Evolutionary conservation across 2,797 vertebrate genomes (phyloP).

Genomic region (Danio aesculapii): DNA sequence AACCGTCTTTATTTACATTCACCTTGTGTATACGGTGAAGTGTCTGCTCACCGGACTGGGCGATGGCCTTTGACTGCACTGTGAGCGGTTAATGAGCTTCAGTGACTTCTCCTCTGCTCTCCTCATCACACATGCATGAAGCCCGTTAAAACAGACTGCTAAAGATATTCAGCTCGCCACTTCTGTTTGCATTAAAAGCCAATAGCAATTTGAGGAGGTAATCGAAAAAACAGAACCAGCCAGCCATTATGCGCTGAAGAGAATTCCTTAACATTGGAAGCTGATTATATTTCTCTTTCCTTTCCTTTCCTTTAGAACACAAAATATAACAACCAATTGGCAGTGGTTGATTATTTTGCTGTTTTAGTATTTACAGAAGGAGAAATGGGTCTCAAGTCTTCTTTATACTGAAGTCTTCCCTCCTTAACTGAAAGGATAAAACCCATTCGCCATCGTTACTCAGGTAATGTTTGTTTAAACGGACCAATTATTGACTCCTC

Average conservation of each 20-base stretch:
- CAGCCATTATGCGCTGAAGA: slow-evolving; percentile 2
- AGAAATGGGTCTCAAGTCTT: neutral
- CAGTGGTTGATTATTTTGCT: neutral
- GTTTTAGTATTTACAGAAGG: neutral
- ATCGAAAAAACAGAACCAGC: slow-evolving; percentile 51
- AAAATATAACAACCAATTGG: slow-evolving; percentile 5
- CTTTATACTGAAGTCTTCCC: neutral
- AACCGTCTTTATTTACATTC: slow-evolving; percentile 44
- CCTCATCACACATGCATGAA: slow-evolving; percentile 54
- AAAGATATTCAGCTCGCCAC: slow-evolving; percentile 48
- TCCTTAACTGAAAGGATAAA: slow-evolving; percentile 44
- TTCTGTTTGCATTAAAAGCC: slow-evolving; percentile 59
- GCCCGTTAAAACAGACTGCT: slow-evolving; percentile 55
- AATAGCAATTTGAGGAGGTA: slow-evolving; percentile 48
- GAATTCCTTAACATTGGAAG: neutral
- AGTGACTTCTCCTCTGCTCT: slow-evolving; percentile 45
- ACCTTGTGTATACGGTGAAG: slow-evolving; percentile 29
- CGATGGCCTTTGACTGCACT: slow-evolving; percentile 45
- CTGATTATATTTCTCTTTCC: neutral
- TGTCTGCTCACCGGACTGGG: slow-evolving; percentile 39
- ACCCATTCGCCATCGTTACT: slow-evolving; percentile 28
- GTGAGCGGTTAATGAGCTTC: slow-evolving; percentile 57
- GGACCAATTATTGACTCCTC: slow-evolving; percentile 63
- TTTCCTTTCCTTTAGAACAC: slow-evolving; percentile 8
- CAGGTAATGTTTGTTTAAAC: slow-evolving; percentile 61